Conservation (phyloP, 2,888 invertebrate genomes). For the Artemia sinica region DNA sequence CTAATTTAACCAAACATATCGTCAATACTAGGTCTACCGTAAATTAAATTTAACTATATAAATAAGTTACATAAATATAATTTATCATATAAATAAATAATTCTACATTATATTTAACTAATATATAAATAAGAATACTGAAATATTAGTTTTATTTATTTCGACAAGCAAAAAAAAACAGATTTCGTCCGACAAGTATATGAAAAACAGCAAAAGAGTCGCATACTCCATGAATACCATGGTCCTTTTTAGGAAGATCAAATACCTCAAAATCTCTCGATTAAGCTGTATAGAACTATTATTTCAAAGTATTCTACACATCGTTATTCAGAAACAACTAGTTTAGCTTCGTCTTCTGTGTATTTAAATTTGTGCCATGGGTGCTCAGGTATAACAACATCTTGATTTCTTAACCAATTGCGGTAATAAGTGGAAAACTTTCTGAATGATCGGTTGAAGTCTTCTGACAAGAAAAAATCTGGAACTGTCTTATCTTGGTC, state of each 20-base stretch:
- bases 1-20: too few species aligned
- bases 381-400: conserved; percentile 20
- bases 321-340: neutral
- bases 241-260: neutral
- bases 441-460: neutral
- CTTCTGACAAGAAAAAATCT: neutral
- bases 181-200: too few species aligned
- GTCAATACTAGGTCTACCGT: too few species aligned
- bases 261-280: neutral
- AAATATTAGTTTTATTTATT: too few species aligned
- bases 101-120: too few species aligned
- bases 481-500: neutral
- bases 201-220: neutral
- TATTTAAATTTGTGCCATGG: neutral
- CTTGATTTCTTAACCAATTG: neutral
- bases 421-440: neutral
- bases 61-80: too few species aligned
- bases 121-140: too few species aligned
- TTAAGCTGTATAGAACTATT: neutral
- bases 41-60: too few species aligned
- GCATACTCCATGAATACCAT: neutral
- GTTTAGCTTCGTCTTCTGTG: neutral
- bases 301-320: neutral
- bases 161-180: too few species aligned
- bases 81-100: too few species aligned